Conservation (phyloP, 2,888 invertebrate genomes). For the Polymixis flavicincta region DNA sequence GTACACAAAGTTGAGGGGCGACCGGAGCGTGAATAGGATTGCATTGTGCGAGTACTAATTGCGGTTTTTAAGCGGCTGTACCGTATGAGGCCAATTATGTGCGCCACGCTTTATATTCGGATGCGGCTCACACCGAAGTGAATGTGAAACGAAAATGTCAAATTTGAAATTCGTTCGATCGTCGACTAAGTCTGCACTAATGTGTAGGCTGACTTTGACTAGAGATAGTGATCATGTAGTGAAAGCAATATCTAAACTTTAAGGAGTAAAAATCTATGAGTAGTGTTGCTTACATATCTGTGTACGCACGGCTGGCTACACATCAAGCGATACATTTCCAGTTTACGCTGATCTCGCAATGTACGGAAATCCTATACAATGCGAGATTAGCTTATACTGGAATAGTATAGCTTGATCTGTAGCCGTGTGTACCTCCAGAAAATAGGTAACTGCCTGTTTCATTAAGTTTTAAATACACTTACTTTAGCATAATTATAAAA, state of each 20-base stretch:
- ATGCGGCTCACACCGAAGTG: conserved; percentile 53
- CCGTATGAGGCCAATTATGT: conserved; percentile 72
- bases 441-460: not conserved
- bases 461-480: not conserved
- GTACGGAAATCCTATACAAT: too few relatives aligned
- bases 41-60: conserved; percentile 68
- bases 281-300: too few relatives aligned
- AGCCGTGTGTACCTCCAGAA: not conserved
- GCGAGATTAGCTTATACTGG: too few relatives aligned
- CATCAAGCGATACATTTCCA: too few relatives aligned
- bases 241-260: not conserved
- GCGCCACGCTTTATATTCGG: conserved; percentile 63
- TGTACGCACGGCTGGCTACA: too few relatives aligned
- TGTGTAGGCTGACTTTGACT: not conserved
- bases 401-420: too few relatives aligned
- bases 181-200: not conserved
- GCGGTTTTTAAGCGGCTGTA: conserved; percentile 65
- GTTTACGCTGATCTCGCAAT: too few relatives aligned
- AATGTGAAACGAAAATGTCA: not conserved
- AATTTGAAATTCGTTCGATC: not conserved
- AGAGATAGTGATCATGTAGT: not conserved
- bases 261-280: not conserved
- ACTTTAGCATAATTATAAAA: not conserved
- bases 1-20: conserved; percentile 56
- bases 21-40: conserved; percentile 57